Evolutionary conservation across 1,140 invertebrate species (phyloP).

Genomic region (Galleria mellonella): DNA sequence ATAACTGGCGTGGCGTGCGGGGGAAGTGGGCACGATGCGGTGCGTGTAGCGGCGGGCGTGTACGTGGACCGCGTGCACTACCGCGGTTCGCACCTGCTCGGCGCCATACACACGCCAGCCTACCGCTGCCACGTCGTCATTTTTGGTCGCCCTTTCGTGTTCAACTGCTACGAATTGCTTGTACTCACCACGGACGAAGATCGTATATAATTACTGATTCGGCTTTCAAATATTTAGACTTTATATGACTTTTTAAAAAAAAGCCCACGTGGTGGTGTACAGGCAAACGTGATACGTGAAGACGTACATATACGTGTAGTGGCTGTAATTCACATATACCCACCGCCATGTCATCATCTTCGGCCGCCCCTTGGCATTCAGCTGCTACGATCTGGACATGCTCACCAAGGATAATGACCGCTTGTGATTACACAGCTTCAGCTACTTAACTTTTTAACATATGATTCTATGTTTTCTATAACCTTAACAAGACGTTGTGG

Average conservation of each 20-base stretch:
- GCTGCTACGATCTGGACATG: conserved; percentile 51
- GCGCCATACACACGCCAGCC: conserved; percentile 44
- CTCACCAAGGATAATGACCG: too few species aligned
- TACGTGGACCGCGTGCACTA: conserved; percentile 48
- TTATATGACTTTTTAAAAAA: too few species aligned
- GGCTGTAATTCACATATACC: too few species aligned
- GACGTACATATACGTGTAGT: too few species aligned
- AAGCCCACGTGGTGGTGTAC: too few species aligned
- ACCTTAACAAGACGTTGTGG: too few species aligned
- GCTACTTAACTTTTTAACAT: too few species aligned
- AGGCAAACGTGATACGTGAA: too few species aligned
- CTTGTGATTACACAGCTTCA: too few species aligned
- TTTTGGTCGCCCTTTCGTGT: conserved; percentile 48
- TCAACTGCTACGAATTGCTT: conserved; percentile 54
- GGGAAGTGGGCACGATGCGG: conserved; percentile 21
- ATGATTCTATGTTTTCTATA: too few species aligned
- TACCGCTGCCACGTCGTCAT: conserved; percentile 58
- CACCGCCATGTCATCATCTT: conserved; percentile 57
- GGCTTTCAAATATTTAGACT: too few species aligned
- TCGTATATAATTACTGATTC: too few species aligned
- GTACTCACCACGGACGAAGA: conserved; percentile 14
- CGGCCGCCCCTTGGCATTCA: conserved; percentile 52
- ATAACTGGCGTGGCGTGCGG: conserved; percentile 50
- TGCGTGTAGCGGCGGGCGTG: conserved; percentile 32
- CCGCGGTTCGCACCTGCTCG: conserved; percentile 45